Evolutionary conservation across 2,113 vertebrate genomes (phyloP).

Genomic region (Ivindomyrus marchei): DNA sequence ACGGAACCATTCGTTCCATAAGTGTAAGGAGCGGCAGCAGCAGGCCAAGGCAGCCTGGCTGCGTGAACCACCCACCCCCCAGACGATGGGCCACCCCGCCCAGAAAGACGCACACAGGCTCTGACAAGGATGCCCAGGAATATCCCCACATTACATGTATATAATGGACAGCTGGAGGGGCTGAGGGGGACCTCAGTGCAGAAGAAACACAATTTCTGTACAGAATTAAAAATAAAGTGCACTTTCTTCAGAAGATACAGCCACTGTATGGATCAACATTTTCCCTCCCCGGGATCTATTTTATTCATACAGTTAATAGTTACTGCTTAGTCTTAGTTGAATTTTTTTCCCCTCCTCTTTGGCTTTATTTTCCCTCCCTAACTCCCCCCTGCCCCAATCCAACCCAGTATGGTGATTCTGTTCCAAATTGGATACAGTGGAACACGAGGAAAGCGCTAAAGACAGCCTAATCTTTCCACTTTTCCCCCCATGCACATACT

Average conservation of each 20-base stretch:
- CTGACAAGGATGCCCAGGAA: conserved; percentile 17
- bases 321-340: background rate
- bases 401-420: background rate
- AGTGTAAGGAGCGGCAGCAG: background rate
- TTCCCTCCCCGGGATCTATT: background rate
- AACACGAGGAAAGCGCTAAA: background rate
- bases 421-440: background rate
- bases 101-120: background rate
- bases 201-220: background rate
- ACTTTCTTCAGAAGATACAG: conserved; percentile 33
- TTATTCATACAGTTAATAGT: background rate
- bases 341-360: background rate
- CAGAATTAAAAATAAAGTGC: conserved; percentile 31
- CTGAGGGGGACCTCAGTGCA: background rate
- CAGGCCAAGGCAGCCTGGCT: conserved; percentile 5
- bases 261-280: conserved; percentile 3
- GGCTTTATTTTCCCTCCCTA: background rate
- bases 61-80: background rate
- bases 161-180: conserved; percentile 9
- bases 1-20: background rate
- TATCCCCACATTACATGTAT: conserved; percentile 8
- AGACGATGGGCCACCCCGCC: background rate
- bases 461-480: background rate
- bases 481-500: background rate
- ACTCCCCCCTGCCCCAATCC: background rate